Evolutionary conservation across 2,888 invertebrate species (phyloP).

Genomic region (Heteropelma amictum): DNA sequence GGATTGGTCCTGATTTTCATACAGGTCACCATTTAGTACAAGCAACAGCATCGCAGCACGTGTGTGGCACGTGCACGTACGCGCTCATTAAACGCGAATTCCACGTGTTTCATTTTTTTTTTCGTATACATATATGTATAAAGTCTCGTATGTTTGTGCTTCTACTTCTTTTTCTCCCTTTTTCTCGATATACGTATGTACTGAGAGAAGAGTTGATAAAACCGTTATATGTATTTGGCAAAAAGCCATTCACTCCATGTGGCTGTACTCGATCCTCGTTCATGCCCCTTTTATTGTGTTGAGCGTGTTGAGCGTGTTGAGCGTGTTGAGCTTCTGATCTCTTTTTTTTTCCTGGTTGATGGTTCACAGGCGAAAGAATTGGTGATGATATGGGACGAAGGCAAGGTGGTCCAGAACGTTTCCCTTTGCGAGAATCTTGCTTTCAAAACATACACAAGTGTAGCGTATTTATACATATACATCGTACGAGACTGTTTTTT

Average conservation of each 20-base stretch:
- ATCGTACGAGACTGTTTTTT: not conserved
- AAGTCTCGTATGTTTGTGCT: not conserved
- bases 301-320: constrained; percentile 14
- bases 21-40: constrained; percentile 67
- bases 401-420: constrained; percentile 16
- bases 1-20: constrained; percentile 58
- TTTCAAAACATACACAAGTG: no score
- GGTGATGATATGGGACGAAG: constrained; percentile 27
- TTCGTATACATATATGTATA: not conserved
- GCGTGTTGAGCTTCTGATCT: constrained; percentile 23
- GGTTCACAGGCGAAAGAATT: constrained; percentile 37
- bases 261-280: constrained; percentile 65
- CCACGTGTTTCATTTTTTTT: constrained; percentile 47
- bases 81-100: constrained; percentile 65
- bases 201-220: constrained; percentile 58
- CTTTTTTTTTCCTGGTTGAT: constrained; percentile 34
- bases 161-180: not conserved
- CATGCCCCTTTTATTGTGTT: constrained; percentile 38
- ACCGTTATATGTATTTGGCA: constrained; percentile 76
- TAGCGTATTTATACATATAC: not conserved
- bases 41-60: constrained; percentile 30
- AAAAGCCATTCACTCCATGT: constrained; percentile 64
- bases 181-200: constrained; percentile 9
- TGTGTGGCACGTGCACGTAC: constrained; percentile 9
- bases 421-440: constrained; percentile 13